Conservation (phyloP, 1,140 invertebrate species). For the Littorina saxatilis region DNA sequence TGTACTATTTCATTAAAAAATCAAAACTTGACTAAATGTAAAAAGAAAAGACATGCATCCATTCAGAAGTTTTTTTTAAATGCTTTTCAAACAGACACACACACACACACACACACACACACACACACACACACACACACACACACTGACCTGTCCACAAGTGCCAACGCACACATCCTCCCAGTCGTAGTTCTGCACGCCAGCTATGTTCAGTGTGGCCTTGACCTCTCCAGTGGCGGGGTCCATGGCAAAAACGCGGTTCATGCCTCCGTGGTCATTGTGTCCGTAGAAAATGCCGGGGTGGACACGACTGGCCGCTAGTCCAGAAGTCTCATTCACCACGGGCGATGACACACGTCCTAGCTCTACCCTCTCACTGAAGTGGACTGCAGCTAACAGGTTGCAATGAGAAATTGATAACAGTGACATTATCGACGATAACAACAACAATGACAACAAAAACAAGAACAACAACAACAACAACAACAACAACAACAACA, state of each 20-base stretch:
- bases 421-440: too few relatives aligned
- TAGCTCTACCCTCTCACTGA: neutral
- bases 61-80: too few relatives aligned
- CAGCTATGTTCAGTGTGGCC: conserved; percentile 49
- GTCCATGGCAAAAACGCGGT: conserved; percentile 46
- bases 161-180: conserved; percentile 64
- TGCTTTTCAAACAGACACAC: neutral
- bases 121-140: neutral
- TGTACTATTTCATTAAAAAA: too few relatives aligned
- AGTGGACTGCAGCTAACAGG: conserved; percentile 23
- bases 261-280: conserved; percentile 54
- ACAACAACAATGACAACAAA: too few relatives aligned
- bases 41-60: too few relatives aligned
- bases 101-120: neutral
- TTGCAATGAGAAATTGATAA: neutral
- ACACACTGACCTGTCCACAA: conserved; percentile 48
- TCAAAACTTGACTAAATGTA: too few relatives aligned
- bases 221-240: conserved; percentile 34
- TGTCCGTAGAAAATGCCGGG: conserved; percentile 56
- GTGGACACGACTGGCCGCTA: conserved; percentile 58
- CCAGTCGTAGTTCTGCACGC: conserved; percentile 57
- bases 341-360: conserved; percentile 37
- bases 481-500: too few relatives aligned
- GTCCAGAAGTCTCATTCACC: conserved; percentile 58
- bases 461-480: too few relatives aligned